These are phyloP conservation scores for Leptinotarsa lineolata DNA, from an alignment of 1,140 invertebrate genomes.

Conservation along the genomic window DNA sequence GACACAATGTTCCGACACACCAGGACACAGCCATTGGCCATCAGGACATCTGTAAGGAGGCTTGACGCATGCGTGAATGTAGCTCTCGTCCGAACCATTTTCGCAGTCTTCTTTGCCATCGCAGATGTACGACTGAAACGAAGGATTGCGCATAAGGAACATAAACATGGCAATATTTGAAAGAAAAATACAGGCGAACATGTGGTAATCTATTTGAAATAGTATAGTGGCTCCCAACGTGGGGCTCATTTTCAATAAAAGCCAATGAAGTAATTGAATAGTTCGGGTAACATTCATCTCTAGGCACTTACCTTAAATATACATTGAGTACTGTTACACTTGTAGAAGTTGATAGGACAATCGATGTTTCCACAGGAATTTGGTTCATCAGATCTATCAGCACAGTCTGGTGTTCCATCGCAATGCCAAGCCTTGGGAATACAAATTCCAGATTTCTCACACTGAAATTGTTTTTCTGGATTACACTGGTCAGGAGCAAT, in stretches of 20 bases:
- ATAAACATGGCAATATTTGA: not conserved
- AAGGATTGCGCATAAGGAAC: not conserved
- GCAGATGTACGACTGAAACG: slow-evolving; percentile 79
- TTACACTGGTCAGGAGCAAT: slow-evolving; percentile 85
- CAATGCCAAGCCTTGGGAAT: slow-evolving; percentile 94
- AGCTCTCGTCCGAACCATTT: slow-evolving; percentile 90
- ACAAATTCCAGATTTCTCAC: slow-evolving; percentile 83
- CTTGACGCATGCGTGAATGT: slow-evolving; percentile 73
- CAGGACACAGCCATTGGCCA: slow-evolving; percentile 84
- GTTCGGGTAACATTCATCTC: too few relatives aligned
- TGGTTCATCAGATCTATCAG: slow-evolving; percentile 90
- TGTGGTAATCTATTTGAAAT: too few relatives aligned
- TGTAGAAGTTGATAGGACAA: slow-evolving; percentile 79
- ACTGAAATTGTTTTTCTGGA: slow-evolving; percentile 87
- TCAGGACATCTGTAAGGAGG: slow-evolving; percentile 77
- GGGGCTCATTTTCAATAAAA: too few relatives aligned
- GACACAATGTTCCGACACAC: slow-evolving; percentile 75
- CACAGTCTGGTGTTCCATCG: slow-evolving; percentile 91
- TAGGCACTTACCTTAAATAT: slow-evolving; percentile 70
- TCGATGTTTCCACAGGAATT: slow-evolving; percentile 77
- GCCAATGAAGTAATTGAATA: too few relatives aligned
- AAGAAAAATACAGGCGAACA: too few relatives aligned
- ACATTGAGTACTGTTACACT: slow-evolving; percentile 86
- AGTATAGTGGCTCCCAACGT: too few relatives aligned
- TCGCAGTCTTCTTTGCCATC: slow-evolving; percentile 95